A percentile compares a stretch with the other conserved stretches of the same genome.
Evolutionary conservation across 2,113 vertebrate genomes (phyloP).

Genomic region (Boulengeromyrus knoepffleri): DNA sequence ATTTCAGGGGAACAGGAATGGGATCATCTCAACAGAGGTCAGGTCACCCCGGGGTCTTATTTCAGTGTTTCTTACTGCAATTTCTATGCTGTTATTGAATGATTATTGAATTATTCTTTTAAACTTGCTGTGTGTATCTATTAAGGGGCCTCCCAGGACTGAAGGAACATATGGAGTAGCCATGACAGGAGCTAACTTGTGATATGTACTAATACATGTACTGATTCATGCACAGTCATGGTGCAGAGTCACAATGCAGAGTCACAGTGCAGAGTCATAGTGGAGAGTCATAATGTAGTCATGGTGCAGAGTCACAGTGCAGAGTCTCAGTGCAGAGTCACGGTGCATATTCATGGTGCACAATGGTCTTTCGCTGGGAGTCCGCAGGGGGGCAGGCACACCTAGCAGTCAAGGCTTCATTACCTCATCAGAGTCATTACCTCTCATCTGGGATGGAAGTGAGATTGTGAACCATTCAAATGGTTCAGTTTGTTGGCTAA

Average conservation of each 20-base stretch:
- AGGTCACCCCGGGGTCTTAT: not conserved
- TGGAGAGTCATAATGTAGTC: not conserved
- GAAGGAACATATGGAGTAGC: not conserved
- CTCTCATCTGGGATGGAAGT: not conserved
- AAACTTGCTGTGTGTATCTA: not conserved
- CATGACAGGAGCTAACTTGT: not conserved
- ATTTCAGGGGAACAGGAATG: not conserved
- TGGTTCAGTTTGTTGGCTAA: not conserved
- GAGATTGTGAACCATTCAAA: not conserved
- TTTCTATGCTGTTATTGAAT: not conserved
- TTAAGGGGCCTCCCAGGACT: not conserved
- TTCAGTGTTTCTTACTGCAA: not conserved
- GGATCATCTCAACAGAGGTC: not conserved
- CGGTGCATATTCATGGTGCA: not conserved
- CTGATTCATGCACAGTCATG: not conserved
- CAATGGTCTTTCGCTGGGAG: not conserved
- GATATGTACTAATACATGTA: not conserved
- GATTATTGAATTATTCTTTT: not conserved
- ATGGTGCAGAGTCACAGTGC: not conserved
- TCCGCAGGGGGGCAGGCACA: not conserved
- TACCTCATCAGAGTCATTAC: not conserved
- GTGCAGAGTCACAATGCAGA: not conserved
- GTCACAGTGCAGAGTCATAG: not conserved
- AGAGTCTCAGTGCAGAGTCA: not conserved
- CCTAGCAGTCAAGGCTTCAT: not conserved